These are phyloP conservation scores for Machimus atricapillus DNA, from an alignment of 2,888 invertebrate species.

Conservation along the genomic window DNA sequence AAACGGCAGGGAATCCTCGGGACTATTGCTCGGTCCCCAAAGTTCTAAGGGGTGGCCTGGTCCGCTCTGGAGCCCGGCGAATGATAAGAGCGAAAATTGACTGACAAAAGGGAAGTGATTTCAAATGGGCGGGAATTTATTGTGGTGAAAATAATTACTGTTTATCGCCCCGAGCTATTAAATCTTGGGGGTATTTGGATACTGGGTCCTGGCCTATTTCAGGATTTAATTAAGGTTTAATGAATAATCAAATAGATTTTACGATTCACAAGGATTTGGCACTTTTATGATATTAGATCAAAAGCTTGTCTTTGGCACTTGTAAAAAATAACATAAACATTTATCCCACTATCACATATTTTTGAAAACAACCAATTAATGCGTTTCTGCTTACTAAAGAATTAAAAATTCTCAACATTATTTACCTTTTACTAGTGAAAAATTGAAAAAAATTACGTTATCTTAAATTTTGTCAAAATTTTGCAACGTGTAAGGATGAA, in stretches of 20 bases:
- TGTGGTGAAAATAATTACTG: slow-evolving; percentile 25
- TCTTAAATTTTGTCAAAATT: no score
- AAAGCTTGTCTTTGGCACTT: neutral
- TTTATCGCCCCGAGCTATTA: slow-evolving; percentile 12
- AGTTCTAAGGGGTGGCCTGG: neutral
- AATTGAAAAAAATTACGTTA: no score
- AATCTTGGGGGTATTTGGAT: neutral
- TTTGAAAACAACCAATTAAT: no score
- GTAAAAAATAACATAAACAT: neutral
- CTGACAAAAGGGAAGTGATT: slow-evolving; percentile 28
- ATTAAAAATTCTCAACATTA: no score
- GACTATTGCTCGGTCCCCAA: neutral
- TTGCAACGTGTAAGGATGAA: no score
- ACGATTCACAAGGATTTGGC: neutral
- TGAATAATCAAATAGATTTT: neutral
- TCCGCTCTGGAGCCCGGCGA: neutral
- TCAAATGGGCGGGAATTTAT: slow-evolving; percentile 33
- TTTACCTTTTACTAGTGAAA: no score
- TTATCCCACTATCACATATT: no score
- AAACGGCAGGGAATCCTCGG: neutral
- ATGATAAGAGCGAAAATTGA: slow-evolving; percentile 30
- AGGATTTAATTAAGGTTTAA: slow-evolving; percentile 5
- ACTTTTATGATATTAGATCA: neutral
- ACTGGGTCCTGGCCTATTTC: neutral
- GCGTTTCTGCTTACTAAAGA: no score